These are phyloP conservation scores for Branchipolynoe longqiensis DNA, from an alignment of 2,888 invertebrate genomes.

Conservation along the genomic window DNA sequence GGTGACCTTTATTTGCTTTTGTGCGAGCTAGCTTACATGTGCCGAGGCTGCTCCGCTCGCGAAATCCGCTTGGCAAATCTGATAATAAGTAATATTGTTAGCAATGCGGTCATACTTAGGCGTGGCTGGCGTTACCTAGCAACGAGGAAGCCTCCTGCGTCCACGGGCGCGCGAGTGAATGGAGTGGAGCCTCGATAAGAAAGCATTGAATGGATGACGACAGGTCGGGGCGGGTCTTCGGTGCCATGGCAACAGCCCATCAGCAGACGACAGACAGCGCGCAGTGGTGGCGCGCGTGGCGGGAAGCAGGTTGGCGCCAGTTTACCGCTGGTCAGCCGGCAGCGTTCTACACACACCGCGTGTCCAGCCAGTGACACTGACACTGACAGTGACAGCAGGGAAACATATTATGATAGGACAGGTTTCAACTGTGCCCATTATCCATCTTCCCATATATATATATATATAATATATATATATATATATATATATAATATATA, in stretches of 20 bases:
- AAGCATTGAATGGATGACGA: slow-evolving; percentile 36
- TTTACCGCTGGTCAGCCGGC: no score
- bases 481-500: no score
- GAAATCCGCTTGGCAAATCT: slow-evolving; percentile 31
- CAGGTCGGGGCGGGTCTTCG: slow-evolving; percentile 39
- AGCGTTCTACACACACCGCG: no score
- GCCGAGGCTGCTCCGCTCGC: not conserved
- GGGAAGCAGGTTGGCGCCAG: no score
- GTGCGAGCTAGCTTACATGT: slow-evolving; percentile 9
- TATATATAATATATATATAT: no score
- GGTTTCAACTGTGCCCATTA: no score
- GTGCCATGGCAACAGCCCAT: slow-evolving; percentile 40
- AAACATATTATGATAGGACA: no score
- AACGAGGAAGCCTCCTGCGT: slow-evolving; percentile 21
- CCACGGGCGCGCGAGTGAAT: slow-evolving; percentile 5
- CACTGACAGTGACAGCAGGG: no score
- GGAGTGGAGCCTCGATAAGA: slow-evolving; percentile 33
- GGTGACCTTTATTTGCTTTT: slow-evolving; percentile 17
- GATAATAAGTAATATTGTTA: slow-evolving; percentile 34
- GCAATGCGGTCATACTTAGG: slow-evolving; percentile 8
- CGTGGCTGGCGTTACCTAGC: slow-evolving; percentile 32
- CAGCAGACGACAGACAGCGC: not conserved
- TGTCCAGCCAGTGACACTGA: no score
- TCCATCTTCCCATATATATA: no score
- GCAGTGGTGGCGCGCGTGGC: no score